phyloP scores from a whole-genome alignment of 1,140 invertebrate species.

The Leptestheria dahalacensis region DNA sequence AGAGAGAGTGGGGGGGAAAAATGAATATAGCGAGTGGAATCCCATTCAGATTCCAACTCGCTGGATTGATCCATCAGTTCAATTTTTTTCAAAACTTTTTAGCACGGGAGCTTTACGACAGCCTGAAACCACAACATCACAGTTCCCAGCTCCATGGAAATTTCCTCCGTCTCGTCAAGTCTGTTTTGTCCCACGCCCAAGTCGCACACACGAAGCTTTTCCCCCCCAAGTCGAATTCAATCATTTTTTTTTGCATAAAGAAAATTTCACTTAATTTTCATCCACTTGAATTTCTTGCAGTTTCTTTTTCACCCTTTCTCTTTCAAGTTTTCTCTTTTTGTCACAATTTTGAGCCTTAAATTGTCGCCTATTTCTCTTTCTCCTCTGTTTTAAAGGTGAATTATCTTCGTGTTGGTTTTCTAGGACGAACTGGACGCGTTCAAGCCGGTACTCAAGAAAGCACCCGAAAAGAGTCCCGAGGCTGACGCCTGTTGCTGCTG shows the following conservation, averaged over 20 bases:
- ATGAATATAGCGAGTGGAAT: too few species aligned
- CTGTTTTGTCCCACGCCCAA: background rate
- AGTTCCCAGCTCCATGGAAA: background rate
- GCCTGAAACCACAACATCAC: background rate
- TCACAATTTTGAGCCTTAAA: background rate
- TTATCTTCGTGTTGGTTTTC: too few species aligned
- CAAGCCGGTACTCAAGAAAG: slow-evolving; percentile 12
- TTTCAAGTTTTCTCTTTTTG: background rate
- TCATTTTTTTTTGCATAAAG: too few species aligned
- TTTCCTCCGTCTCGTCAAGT: background rate
- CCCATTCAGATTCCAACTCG: too few species aligned
- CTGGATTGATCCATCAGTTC: too few species aligned
- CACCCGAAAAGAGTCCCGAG: slow-evolving; percentile 8
- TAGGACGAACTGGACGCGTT: slow-evolving; percentile 17
- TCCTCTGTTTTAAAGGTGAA: background rate
- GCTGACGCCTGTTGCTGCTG: slow-evolving; percentile 4
- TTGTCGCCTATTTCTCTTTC: background rate
- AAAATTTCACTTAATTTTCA: background rate
- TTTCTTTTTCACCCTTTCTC: background rate
- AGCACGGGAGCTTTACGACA: too few species aligned
- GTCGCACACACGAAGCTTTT: too few species aligned
- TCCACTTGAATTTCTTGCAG: background rate
- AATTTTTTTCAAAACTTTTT: too few species aligned
- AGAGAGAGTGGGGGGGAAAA: too few species aligned
- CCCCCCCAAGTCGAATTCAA: too few species aligned